phyloP scores from a whole-genome alignment of 2,888 invertebrate genomes.

The Polyommatus iphigenia region DNA sequence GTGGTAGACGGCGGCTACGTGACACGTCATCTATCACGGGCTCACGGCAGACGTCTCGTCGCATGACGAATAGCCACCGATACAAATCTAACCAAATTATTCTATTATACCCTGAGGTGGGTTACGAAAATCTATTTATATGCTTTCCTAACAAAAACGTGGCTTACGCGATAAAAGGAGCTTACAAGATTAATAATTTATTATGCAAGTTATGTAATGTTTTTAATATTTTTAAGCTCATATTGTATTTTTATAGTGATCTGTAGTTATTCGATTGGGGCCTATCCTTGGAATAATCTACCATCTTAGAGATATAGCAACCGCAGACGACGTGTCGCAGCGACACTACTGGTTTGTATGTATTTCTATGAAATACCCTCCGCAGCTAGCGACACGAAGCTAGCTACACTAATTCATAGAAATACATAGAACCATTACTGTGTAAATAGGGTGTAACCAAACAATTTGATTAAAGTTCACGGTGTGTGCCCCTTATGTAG shows the following conservation, averaged over 20 bases:
- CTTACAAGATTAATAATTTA: background rate
- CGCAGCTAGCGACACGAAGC: too few relatives aligned
- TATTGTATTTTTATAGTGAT: background rate
- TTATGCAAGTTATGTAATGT: background rate
- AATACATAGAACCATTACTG: too few relatives aligned
- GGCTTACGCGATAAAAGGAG: background rate
- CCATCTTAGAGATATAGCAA: background rate
- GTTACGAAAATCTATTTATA: slow-evolving; percentile 23
- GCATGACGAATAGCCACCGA: slow-evolving; percentile 25
- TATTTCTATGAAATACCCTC: too few relatives aligned
- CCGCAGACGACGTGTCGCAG: too few relatives aligned
- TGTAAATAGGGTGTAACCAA: too few relatives aligned
- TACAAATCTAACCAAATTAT: slow-evolving; percentile 28
- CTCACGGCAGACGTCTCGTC: background rate
- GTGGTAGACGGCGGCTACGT: background rate
- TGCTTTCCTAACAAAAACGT: background rate
- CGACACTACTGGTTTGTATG: too few relatives aligned
- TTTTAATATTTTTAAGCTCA: background rate
- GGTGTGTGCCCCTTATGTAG: too few relatives aligned
- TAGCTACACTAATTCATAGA: too few relatives aligned
- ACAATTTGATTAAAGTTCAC: too few relatives aligned
- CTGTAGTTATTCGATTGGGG: background rate
- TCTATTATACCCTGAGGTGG: slow-evolving; percentile 4
- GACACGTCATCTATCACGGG: background rate
- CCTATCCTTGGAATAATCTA: background rate